These are phyloP conservation scores for Lithosia quadra DNA, from an alignment of 2,888 invertebrate species.

Conservation along the genomic window DNA sequence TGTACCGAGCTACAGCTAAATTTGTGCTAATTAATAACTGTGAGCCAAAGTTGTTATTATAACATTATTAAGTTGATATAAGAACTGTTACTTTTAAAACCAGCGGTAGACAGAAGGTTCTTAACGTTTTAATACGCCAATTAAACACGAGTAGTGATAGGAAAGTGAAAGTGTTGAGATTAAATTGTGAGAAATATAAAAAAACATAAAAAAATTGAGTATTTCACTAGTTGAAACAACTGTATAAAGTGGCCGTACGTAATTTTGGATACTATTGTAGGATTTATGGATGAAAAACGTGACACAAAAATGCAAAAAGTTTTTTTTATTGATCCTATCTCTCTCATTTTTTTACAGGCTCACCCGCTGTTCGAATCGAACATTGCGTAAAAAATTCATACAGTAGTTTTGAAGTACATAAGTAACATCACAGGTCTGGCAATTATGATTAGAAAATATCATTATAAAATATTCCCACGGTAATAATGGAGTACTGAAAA, in stretches of 20 bases:
- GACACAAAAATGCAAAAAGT: no score
- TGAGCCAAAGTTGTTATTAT: background rate
- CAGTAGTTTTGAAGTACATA: no score
- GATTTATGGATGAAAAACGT: no score
- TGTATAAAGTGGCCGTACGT: background rate
- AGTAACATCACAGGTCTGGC: no score
- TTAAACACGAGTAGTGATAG: constrained; percentile 46
- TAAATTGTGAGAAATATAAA: constrained; percentile 12
- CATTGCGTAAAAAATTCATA: no score
- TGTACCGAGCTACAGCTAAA: background rate
- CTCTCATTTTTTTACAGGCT: no score
- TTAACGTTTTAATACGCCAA: constrained; percentile 45
- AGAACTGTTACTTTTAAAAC: background rate
- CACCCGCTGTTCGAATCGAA: no score
- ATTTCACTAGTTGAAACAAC: background rate
- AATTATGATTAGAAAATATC: no score
- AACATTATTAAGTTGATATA: background rate
- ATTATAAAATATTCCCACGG: background rate
- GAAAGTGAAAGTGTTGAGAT: constrained; percentile 45
- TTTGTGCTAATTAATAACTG: background rate
- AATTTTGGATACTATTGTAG: background rate
- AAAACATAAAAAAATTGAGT: background rate
- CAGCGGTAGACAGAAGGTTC: background rate
- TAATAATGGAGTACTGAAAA: background rate
- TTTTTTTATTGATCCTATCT: no score